Evolutionary conservation across 2,113 vertebrate species (phyloP).

Genomic region (Pluvialis apricaria): DNA sequence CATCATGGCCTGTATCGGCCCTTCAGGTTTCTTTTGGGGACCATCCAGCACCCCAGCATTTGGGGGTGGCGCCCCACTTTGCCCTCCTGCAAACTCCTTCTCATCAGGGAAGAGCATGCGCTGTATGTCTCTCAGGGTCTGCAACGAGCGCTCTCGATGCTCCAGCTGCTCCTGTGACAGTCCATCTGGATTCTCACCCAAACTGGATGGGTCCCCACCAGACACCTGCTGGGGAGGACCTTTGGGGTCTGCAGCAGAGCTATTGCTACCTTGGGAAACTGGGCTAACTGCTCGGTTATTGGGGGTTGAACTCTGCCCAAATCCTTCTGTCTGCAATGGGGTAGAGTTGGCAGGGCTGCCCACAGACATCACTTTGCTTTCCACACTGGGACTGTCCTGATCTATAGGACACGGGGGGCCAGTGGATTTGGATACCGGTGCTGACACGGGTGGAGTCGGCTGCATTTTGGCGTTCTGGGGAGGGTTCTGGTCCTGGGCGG

Average conservation of each 20-base stretch:
- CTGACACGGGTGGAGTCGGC: conserved; percentile 81
- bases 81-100: conserved; percentile 84
- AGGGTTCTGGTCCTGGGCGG: conserved; percentile 88
- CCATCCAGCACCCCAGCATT: conserved; percentile 82
- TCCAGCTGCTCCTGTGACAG: conserved; percentile 97
- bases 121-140: conserved; percentile 96
- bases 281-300: conserved; percentile 79
- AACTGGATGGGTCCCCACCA: conserved; percentile 82
- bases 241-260: conserved; percentile 80
- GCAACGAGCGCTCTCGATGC: conserved; percentile 93
- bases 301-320: conserved; percentile 80
- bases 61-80: conserved; percentile 76
- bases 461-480: conserved; percentile 89
- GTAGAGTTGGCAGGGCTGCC: conserved; percentile 84
- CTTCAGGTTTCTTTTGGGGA: conserved; percentile 88
- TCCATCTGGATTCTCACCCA: conserved; percentile 95
- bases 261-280: conserved; percentile 81
- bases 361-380: conserved; percentile 84
- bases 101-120: conserved; percentile 99
- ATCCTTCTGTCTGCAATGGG: conserved; percentile 79
- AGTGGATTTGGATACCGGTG: conserved; percentile 73
- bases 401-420: conserved; percentile 74
- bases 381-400: conserved; percentile 85
- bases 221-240: conserved; percentile 80
- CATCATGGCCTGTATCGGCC: conserved; percentile 96